Evolutionary conservation across 1,140 invertebrate species (phyloP).

Genomic region (Eurosta solidaginis): DNA sequence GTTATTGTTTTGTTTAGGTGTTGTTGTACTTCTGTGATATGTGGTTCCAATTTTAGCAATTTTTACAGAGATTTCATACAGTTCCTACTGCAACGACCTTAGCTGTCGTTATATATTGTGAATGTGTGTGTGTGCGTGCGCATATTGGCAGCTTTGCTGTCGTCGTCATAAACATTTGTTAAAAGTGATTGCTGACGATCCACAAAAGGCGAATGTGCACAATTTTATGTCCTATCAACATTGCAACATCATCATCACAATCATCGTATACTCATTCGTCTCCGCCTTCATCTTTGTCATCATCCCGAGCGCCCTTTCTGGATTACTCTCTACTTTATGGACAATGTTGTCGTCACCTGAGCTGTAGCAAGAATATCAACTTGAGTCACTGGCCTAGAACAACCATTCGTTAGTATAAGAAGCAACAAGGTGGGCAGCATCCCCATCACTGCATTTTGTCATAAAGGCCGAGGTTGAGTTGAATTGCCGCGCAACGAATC

Average conservation of each 20-base stretch:
- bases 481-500: conserved; percentile 27
- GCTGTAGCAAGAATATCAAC: too few relatives aligned
- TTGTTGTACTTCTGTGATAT: background rate
- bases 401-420: background rate
- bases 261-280: too few relatives aligned
- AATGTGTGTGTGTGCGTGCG: background rate
- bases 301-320: background rate
- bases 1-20: conserved; percentile 5
- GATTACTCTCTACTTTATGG: background rate
- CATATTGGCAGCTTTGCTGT: background rate
- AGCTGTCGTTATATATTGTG: background rate
- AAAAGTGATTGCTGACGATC: background rate
- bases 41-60: conserved; percentile 32
- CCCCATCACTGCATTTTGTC: background rate
- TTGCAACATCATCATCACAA: background rate
- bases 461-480: background rate
- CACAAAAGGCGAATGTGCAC: background rate
- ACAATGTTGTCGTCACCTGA: background rate
- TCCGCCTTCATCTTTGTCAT: background rate
- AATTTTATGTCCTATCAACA: background rate
- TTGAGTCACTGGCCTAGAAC: background rate
- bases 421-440: background rate
- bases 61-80: conserved; percentile 35
- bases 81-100: conserved; percentile 29
- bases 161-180: background rate